These are phyloP conservation scores for Thymelicus sylvestris DNA, from an alignment of 2,888 invertebrate genomes.

Conservation along the genomic window DNA sequence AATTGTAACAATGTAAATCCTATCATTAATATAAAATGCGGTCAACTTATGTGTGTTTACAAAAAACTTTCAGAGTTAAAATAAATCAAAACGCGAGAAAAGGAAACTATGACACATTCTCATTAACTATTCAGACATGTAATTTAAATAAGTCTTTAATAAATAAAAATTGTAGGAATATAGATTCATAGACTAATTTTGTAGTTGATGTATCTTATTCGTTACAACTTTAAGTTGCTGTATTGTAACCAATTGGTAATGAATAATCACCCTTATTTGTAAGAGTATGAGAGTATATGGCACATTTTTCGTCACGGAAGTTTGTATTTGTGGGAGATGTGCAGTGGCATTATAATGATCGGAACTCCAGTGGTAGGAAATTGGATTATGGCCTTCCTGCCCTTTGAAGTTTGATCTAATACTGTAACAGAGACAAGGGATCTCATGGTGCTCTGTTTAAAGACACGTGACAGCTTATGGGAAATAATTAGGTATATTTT, in stretches of 20 bases:
- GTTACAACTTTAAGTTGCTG: neutral
- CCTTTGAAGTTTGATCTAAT: constrained; percentile 70
- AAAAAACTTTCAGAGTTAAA: constrained; percentile 5
- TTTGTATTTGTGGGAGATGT: neutral
- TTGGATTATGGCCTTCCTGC: constrained; percentile 61
- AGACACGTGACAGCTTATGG: neutral
- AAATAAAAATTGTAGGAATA: constrained; percentile 19
- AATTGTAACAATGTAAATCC: too few relatives aligned
- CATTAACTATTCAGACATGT: constrained; percentile 28
- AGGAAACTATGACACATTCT: constrained; percentile 22
- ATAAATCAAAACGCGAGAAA: constrained; percentile 19
- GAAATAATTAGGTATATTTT: neutral
- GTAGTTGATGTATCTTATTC: neutral
- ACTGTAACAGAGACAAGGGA: constrained; percentile 6
- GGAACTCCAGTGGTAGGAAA: constrained; percentile 53
- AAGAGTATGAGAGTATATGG: neutral
- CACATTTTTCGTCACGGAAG: neutral
- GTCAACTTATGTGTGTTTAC: constrained; percentile 14
- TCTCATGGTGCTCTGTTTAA: neutral
- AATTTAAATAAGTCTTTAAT: constrained; percentile 24
- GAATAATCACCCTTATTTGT: constrained; percentile 9
- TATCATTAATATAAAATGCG: constrained; percentile 24
- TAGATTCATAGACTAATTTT: constrained; percentile 19
- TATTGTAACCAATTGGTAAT: neutral
- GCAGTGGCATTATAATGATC: constrained; percentile 41